Percentiles rank a stretch among this genome's conserved stretches.
Evolutionary conservation across 2,888 invertebrate genomes (phyloP).

Genomic region (Strigamia transsilvanica): DNA sequence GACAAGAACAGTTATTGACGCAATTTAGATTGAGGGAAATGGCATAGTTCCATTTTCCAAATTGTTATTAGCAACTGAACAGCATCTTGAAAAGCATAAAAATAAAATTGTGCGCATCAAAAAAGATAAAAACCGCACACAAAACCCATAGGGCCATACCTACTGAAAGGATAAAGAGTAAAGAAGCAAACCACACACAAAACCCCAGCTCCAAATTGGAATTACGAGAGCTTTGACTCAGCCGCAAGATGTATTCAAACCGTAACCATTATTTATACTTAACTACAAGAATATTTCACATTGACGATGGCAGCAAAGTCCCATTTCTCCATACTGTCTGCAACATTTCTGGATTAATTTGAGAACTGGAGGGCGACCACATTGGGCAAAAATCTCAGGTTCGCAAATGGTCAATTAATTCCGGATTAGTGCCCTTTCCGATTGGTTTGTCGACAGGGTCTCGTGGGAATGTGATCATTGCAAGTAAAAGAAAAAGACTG

Average conservation of each 20-base stretch:
- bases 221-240: conserved; percentile 5
- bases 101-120: too few species aligned
- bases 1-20: too few species aligned
- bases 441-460: conserved; percentile 15
- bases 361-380: neutral
- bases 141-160: too few species aligned
- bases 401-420: conserved; percentile 11
- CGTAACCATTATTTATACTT: too few species aligned
- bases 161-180: neutral
- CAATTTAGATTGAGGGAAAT: too few species aligned
- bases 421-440: conserved; percentile 24
- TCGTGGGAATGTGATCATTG: conserved; percentile 29
- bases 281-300: too few species aligned
- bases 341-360: conserved; percentile 21
- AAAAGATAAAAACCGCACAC: too few species aligned
- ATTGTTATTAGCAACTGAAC: too few species aligned
- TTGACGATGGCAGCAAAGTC: neutral
- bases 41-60: too few species aligned
- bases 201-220: neutral
- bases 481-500: neutral
- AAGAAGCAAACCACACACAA: neutral
- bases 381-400: neutral
- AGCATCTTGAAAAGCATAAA: too few species aligned
- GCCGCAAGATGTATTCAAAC: neutral
- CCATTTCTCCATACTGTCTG: neutral